Evolutionary conservation across 2,888 invertebrate genomes (phyloP).

Genomic region (Drosophila hawaiiensis): DNA sequence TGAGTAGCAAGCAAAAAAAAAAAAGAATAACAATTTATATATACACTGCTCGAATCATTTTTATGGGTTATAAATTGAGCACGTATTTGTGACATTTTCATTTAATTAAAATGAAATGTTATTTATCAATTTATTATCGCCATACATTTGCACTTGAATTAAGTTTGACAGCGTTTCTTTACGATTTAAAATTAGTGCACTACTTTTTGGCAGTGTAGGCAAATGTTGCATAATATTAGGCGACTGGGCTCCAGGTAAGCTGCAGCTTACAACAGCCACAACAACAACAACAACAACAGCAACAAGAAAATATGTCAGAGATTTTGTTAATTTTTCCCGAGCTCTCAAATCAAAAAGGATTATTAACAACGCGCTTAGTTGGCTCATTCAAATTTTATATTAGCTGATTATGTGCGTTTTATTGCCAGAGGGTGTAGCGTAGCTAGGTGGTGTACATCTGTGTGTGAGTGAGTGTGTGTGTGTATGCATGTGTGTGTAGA

Average conservation of each 20-base stretch:
- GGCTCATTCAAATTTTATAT: constrained; percentile 74
- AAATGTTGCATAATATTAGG: constrained; percentile 49
- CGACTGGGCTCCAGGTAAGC: constrained; percentile 56
- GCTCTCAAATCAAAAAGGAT: constrained; percentile 77
- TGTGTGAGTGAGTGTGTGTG: background rate
- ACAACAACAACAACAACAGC: constrained; percentile 12
- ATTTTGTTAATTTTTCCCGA: constrained; percentile 62
- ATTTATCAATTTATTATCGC: background rate
- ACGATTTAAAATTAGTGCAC: background rate
- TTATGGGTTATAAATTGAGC: background rate
- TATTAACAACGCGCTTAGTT: constrained; percentile 65
- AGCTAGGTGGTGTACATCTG: background rate
- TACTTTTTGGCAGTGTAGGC: constrained; percentile 31
- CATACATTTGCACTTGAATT: background rate
- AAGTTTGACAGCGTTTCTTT: no score
- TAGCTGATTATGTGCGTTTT: constrained; percentile 77
- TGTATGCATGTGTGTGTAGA: constrained; percentile 25
- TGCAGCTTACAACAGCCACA: constrained; percentile 42
- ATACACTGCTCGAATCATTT: constrained; percentile 6
- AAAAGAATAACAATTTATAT: background rate
- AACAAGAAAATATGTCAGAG: constrained; percentile 19
- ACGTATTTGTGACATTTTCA: background rate
- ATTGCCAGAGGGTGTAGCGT: constrained; percentile 36
- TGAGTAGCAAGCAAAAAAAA: constrained; percentile 26
- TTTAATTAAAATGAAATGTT: constrained; percentile 5